Percentiles rank a stretch among this genome's conserved stretches.
phyloP scores from a whole-genome alignment of 2,888 invertebrate species.

The Callyntrura guangdongensis region DNA sequence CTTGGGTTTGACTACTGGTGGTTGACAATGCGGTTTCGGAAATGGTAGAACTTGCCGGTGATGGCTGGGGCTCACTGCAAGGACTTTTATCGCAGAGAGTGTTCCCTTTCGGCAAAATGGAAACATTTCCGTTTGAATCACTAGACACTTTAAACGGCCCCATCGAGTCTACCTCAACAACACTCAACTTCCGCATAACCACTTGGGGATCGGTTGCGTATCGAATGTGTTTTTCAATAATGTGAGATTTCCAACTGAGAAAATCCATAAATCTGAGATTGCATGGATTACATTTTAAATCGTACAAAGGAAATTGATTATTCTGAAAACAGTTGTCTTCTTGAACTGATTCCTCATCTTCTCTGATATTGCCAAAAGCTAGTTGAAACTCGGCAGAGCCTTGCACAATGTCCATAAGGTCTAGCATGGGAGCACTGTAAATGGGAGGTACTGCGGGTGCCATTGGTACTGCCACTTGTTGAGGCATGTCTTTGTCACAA shows the following conservation, averaged over 20 bases:
- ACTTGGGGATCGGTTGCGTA: not conserved
- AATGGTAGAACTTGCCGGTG: too few species aligned
- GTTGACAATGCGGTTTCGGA: too few species aligned
- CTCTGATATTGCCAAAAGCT: not conserved
- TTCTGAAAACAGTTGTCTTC: not conserved
- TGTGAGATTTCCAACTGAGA: conserved; percentile 11
- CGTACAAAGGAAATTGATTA: not conserved
- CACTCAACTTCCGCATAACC: not conserved
- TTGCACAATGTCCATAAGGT: conserved; percentile 37
- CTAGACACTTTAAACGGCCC: conserved; percentile 10
- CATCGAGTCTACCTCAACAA: conserved; percentile 16
- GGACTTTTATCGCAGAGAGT: too few species aligned
- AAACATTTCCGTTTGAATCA: conserved; percentile 19
- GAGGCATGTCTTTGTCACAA: not conserved
- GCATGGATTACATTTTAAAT: conserved; percentile 47
- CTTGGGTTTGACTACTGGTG: too few species aligned
- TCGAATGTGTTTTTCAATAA: not conserved
- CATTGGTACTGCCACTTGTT: conserved; percentile 19
- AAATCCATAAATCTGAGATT: not conserved
- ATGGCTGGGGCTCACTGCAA: too few species aligned
- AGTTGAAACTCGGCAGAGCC: not conserved
- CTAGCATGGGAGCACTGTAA: conserved; percentile 2
- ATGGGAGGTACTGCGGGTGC: not conserved
- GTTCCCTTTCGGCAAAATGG: not conserved
- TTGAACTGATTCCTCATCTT: not conserved